Conservation (phyloP, 2,113 vertebrate species). For the Anolis carolinensis region DNA sequence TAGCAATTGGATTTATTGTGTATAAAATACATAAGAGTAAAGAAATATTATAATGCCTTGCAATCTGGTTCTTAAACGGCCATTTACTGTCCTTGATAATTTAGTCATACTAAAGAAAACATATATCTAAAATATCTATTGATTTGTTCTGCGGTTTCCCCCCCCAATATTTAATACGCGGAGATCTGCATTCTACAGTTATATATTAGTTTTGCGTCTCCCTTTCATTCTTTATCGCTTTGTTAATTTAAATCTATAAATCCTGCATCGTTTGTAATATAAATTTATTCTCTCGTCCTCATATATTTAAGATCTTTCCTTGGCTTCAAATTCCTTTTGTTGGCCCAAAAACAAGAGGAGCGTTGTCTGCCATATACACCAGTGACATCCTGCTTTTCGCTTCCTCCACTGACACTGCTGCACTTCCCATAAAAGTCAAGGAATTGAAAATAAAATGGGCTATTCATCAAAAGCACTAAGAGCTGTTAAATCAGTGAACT, state of each 20-base stretch:
- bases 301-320: not conserved
- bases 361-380: not conserved
- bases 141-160: not conserved
- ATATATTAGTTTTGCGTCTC: not conserved
- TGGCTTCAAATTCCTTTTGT: not conserved
- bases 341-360: not conserved
- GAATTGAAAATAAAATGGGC: conserved; percentile 58
- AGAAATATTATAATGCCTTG: not conserved
- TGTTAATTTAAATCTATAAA: conserved; percentile 5
- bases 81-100: not conserved
- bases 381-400: conserved; percentile 30
- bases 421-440: conserved; percentile 42
- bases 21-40: not conserved
- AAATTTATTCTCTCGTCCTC: not conserved
- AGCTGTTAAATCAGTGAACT: conserved; percentile 55
- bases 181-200: not conserved
- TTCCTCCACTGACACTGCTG: not conserved
- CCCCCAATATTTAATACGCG: not conserved
- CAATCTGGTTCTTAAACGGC: not conserved
- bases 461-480: conserved; percentile 62
- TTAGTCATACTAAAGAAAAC: conserved; percentile 5
- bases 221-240: not conserved
- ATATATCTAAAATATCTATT: not conserved
- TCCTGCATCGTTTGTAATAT: not conserved
- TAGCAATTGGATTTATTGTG: too few relatives aligned